Base-by-base conservation (phyloP, 2,797 vertebrate genomes). In the Microctenopoma steveboyesi region DNA sequence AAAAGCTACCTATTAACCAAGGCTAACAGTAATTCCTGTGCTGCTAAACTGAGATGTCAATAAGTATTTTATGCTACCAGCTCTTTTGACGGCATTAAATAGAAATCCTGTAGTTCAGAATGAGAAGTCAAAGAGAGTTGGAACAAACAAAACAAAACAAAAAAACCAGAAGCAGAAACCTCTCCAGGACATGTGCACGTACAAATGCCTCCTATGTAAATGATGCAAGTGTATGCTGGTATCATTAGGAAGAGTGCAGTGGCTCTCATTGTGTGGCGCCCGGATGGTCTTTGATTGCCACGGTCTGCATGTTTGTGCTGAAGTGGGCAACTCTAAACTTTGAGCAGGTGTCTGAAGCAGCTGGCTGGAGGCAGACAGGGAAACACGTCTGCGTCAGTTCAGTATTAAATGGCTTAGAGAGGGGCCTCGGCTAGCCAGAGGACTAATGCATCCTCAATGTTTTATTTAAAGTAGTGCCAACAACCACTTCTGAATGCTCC, bases 321-420 rank as follows among this genome's bases (percentile, higher is more conserved):
- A 89, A 91, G 88, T 90, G 88, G 73, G 45, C 84, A 86, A 81
- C 85, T 88, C 73, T 86, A 92, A 84, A 91, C 88, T 91, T 88
- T 76, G 81, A 91, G 88, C 92, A 87, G 89, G 92, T 93, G 91
- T 92, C 84, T 61, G 63, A 78, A 89, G 88, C 92, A 95, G 92
- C 94, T 93, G 91, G 90, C 85, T 81, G 79, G 27, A 65, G 89
- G 81, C 77, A 64, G 76, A 58, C 63, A 13, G 84, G 85, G 87
- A 91, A 92, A 84, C 88, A 82, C 79, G 86, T 89, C 86, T 85
- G 64, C 88, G 78, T 92, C 88, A 81, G 78, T 88, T 89, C 87
- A 69, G 79, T 89, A 83, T 91, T 90, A 73, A 52, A 42, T 84
- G 83, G 83, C 82, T 88, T 74, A 82, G 81, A 82, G 84, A 78